These are phyloP conservation scores for Drosophila trichaetosa DNA, from an alignment of 2,888 invertebrate genomes.

Conservation along the genomic window DNA sequence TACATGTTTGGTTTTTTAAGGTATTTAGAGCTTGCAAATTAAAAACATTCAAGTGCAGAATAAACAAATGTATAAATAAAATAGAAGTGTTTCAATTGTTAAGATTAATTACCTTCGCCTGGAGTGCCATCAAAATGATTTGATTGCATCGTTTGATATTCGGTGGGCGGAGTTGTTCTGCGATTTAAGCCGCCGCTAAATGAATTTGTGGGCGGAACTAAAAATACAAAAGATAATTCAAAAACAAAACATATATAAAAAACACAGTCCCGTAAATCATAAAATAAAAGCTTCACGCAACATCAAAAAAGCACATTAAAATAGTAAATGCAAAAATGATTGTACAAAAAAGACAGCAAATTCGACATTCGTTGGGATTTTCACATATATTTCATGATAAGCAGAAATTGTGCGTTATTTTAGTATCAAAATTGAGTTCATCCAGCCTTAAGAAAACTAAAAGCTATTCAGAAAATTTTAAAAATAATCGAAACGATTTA, in stretches of 20 bases:
- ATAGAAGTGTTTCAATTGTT: conserved; percentile 13
- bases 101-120: conserved; percentile 82
- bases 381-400: not conserved
- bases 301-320: conserved; percentile 8
- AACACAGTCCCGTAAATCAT: conserved; percentile 7
- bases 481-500: not conserved
- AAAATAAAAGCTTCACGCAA: conserved; percentile 9
- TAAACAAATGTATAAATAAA: conserved; percentile 24
- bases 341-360: not conserved
- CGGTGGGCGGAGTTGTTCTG: conserved; percentile 81
- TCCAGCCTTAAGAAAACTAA: not conserved
- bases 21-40: conserved; percentile 11
- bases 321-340: conserved; percentile 6
- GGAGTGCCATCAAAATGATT: conserved; percentile 70
- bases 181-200: conserved; percentile 75
- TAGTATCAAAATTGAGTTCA: not conserved
- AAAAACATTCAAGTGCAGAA: conserved; percentile 26
- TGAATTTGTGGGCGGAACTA: conserved; percentile 79
- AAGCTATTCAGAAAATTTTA: not conserved
- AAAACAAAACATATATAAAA: conserved; percentile 18
- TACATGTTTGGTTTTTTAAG: not conserved
- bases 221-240: conserved; percentile 55
- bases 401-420: not conserved
- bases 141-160: conserved; percentile 78
- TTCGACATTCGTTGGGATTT: not conserved